A percentile compares a stretch with the other conserved stretches of the same genome.
Conservation (phyloP, 2,888 invertebrate genomes). For the Stenotaenia linearis region DNA sequence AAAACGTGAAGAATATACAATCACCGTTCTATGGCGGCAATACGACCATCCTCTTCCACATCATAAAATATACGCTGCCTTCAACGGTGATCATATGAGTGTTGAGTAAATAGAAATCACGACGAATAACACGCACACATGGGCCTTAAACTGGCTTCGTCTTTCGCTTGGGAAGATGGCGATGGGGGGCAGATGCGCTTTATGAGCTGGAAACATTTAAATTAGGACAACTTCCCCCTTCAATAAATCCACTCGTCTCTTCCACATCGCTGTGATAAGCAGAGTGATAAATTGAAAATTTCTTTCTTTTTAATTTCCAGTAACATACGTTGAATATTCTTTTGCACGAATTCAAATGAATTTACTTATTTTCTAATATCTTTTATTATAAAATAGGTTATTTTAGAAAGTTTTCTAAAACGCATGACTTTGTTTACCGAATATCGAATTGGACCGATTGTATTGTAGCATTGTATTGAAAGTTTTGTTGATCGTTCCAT, state of each 20-base stretch:
- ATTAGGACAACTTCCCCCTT: conserved; percentile 24
- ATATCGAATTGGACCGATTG: background rate
- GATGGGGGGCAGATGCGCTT: conserved; percentile 24
- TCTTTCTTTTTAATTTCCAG: background rate
- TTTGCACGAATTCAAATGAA: background rate
- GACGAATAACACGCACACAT: conserved; percentile 26
- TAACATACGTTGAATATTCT: background rate
- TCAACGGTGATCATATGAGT: conserved; percentile 24
- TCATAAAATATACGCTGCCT: conserved; percentile 10
- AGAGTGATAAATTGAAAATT: background rate
- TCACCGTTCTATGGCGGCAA: background rate
- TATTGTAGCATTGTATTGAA: background rate
- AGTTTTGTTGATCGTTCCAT: background rate
- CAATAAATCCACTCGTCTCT: conserved; percentile 21
- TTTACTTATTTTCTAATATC: background rate
- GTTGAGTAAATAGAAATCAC: conserved; percentile 23
- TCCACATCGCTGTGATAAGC: background rate
- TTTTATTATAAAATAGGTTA: background rate
- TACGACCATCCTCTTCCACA: background rate
- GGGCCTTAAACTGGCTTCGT: conserved; percentile 20
- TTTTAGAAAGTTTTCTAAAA: background rate
- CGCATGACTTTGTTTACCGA: background rate
- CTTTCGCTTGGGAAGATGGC: conserved; percentile 24
- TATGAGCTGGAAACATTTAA: conserved; percentile 26
- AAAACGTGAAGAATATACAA: background rate